Base-by-base conservation (phyloP, 2,113 vertebrate species). In the Gnathonemus longibarbis region DNA sequence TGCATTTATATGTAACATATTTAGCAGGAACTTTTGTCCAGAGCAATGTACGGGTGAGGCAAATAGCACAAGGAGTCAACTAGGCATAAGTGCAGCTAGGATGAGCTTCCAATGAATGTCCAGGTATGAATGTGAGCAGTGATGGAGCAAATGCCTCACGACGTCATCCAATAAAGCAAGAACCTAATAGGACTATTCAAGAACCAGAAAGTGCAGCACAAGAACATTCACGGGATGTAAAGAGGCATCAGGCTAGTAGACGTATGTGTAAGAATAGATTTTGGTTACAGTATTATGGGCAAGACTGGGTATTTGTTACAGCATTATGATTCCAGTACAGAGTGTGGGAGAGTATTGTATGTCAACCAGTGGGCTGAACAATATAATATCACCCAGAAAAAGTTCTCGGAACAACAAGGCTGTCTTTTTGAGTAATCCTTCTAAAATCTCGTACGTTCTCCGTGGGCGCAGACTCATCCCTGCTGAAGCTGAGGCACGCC, bases 401-500 rank as follows among this genome's bases (percentile, higher is more conserved):
- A 74, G 31, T 31, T 13, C 31, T 39, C 4, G 1, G 70, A 74
- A 74, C 70, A 6, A 74, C 3, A 0, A 74, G 9, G 24, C 58
- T 27, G 58, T 74, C 70, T 74, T 74, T 31, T 15, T 74, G n/a
- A 19, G 70, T 31, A 35, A 17, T 77, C 70, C 45, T 84, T 84
- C 83, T 48, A 9, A 84, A 87, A 24, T 1, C 13, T 50, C 13
- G 52, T 45, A 17, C 6, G 87, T 88, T 42, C 24, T n/a, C 27
- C 13, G 3, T 88, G 56, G 90, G 92, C 62, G 39, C 90, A 99
- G 98, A 98, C 93, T 94, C 96, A 5, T 95, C 98, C 90, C 87
- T 97, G 58, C 93, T 93, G 92, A 99, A 98, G 93, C 94, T 99
- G 94, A 96, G 95, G 91, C 94, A 96, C 9, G 97, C 97, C 6